These are phyloP conservation scores for Phodopus roborovskii DNA, from an alignment of 2,113 vertebrate species.

Conservation along the genomic window DNA sequence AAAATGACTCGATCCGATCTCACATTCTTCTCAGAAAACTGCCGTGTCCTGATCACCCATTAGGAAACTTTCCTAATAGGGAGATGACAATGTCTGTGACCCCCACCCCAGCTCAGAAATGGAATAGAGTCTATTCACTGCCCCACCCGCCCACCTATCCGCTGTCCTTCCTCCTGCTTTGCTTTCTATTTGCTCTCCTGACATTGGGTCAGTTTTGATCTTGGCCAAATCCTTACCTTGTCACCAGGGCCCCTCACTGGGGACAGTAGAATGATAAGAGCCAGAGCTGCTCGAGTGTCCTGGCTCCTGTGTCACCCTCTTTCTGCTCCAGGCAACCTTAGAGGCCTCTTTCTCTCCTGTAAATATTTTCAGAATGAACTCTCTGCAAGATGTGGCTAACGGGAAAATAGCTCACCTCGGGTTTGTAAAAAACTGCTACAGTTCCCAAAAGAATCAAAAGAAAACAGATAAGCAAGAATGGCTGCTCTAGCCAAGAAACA, in stretches of 20 bases:
- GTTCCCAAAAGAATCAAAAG: not conserved
- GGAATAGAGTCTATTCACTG: not conserved
- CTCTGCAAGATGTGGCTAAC: not conserved
- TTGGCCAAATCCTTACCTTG: not conserved
- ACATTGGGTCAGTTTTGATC: not conserved
- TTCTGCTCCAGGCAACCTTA: not conserved
- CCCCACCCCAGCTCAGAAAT: not conserved
- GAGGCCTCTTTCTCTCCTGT: not conserved
- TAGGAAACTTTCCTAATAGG: not conserved
- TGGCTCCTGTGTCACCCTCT: rapidly evolving
- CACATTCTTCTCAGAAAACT: slow-evolving; percentile 47
- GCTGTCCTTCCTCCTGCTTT: not conserved
- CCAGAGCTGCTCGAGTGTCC: no score
- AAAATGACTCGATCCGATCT: slow-evolving; percentile 66
- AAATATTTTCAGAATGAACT: not conserved
- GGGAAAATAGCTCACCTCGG: not conserved
- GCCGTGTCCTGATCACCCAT: not conserved
- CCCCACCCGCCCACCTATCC: rapidly evolving
- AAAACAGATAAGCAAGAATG: not conserved
- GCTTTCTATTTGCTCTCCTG: not conserved
- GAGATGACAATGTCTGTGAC: not conserved
- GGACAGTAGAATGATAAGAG: not conserved
- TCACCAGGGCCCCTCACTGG: not conserved
- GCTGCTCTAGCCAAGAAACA: not conserved
- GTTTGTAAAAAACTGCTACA: slow-evolving; percentile 23